Percentiles rank a stretch among this genome's conserved stretches.
Evolutionary conservation across 2,113 vertebrate species (phyloP).

Genomic region (Vanacampus margaritifer): DNA sequence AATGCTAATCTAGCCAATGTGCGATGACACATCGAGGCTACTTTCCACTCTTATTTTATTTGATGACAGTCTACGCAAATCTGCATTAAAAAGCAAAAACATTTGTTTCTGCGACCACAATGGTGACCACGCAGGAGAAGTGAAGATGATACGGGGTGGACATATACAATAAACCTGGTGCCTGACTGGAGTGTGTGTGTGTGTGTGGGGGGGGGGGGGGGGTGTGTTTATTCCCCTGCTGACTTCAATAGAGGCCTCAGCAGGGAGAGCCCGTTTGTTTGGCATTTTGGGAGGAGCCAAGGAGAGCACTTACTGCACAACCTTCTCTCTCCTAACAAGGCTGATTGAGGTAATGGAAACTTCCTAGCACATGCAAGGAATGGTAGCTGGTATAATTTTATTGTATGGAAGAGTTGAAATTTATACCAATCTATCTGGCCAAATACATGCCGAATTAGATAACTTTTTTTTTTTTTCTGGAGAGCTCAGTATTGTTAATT

Average conservation of each 20-base stretch:
- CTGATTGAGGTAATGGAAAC: constrained; percentile 58
- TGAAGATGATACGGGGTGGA: constrained; percentile 13
- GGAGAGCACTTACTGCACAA: constrained; percentile 24
- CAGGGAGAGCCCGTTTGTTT: constrained; percentile 25
- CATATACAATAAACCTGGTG: constrained; percentile 2
- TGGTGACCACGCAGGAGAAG: constrained; percentile 46
- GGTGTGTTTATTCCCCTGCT: constrained; percentile 46
- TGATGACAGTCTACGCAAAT: too few relatives aligned
- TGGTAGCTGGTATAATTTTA: background rate
- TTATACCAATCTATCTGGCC: too few relatives aligned
- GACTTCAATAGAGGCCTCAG: constrained; percentile 42
- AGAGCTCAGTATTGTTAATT: too few relatives aligned
- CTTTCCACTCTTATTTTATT: too few relatives aligned
- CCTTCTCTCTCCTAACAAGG: constrained; percentile 52
- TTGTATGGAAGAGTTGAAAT: background rate
- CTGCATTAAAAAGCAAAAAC: too few relatives aligned
- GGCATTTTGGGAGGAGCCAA: constrained; percentile 14
- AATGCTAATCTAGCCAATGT: too few relatives aligned
- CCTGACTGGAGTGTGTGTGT: too few relatives aligned
- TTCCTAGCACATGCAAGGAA: constrained; percentile 45
- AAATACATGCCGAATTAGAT: too few relatives aligned
- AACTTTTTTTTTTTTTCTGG: too few relatives aligned
- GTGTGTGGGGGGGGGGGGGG: too few relatives aligned
- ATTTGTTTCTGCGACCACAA: too few relatives aligned
- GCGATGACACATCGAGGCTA: too few relatives aligned